Percentiles rank a stretch among this genome's conserved stretches.
Conservation (phyloP, 92 coral and sea anemone species). For the Paramuricea clavata region DNA sequence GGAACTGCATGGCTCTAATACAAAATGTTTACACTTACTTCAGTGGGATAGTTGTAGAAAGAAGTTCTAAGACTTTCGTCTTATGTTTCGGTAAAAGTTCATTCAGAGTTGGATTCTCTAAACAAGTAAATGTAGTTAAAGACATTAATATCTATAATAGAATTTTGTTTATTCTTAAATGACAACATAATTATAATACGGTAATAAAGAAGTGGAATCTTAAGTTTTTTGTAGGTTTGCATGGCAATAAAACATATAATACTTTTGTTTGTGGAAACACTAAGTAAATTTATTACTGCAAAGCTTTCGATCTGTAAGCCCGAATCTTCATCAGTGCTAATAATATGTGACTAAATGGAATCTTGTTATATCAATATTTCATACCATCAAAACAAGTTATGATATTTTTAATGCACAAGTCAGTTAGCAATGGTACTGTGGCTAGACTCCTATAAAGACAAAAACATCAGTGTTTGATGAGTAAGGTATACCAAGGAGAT, state of each 20-base stretch:
- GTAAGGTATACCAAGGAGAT: not conserved
- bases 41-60: constrained; percentile 91
- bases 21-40: constrained; percentile 72
- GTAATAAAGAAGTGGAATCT: too few species aligned
- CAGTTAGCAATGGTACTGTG: constrained; percentile 98
- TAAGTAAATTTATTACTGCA: too few species aligned
- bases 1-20: too few species aligned
- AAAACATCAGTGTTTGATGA: not conserved
- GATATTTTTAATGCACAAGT: constrained; percentile 91
- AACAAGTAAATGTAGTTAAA: not conserved
- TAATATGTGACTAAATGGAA: not conserved
- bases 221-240: too few species aligned
- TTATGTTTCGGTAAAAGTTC: constrained; percentile 94
- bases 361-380: constrained; percentile 4
- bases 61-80: constrained; percentile 86
- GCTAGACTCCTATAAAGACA: constrained; percentile 86
- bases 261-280: too few species aligned
- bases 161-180: too few species aligned
- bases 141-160: not conserved
- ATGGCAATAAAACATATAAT: too few species aligned
- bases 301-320: too few species aligned
- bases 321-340: too few species aligned
- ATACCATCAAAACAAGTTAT: constrained; percentile 89
- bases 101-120: constrained; percentile 92
- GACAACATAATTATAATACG: too few species aligned